Evolutionary conservation across 2,113 vertebrate species (phyloP).

Genomic region (Corvus cornix): DNA sequence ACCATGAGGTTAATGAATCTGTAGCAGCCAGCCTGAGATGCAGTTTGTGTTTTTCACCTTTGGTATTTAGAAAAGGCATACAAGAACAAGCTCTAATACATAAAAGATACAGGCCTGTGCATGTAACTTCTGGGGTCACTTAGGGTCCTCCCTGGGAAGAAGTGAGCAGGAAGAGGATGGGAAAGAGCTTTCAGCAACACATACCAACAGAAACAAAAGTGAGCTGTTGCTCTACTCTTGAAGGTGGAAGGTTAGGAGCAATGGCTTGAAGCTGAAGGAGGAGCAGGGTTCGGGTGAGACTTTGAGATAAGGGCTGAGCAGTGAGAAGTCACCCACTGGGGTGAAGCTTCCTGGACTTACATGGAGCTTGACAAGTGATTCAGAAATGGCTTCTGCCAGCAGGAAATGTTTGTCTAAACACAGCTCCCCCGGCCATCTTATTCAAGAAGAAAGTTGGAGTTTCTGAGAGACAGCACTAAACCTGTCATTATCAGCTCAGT

Average conservation of each 20-base stretch:
- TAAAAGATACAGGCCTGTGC: neutral
- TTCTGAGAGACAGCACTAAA: neutral
- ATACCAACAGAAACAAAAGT: neutral
- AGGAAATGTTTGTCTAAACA: neutral
- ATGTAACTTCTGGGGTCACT: neutral
- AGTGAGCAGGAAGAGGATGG: neutral
- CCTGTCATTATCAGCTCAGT: neutral
- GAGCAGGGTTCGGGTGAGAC: neutral
- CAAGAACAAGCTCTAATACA: neutral
- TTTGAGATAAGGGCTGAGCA: neutral
- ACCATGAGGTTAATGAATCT: neutral
- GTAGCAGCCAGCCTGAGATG: neutral
- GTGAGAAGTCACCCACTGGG: neutral
- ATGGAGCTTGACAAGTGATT: neutral
- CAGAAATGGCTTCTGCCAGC: neutral
- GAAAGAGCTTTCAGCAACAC: neutral
- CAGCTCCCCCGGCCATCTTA: accelerated
- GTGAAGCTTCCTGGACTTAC: neutral
- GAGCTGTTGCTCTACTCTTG: neutral
- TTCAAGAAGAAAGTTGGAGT: neutral
- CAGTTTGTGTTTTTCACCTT: neutral
- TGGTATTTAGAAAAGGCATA: neutral
- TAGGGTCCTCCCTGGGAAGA: neutral
- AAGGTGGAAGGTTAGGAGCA: neutral
- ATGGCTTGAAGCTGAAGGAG: neutral